phyloP scores from a whole-genome alignment of 2,888 invertebrate species.

The Spatulosminthurus flaviceps region DNA sequence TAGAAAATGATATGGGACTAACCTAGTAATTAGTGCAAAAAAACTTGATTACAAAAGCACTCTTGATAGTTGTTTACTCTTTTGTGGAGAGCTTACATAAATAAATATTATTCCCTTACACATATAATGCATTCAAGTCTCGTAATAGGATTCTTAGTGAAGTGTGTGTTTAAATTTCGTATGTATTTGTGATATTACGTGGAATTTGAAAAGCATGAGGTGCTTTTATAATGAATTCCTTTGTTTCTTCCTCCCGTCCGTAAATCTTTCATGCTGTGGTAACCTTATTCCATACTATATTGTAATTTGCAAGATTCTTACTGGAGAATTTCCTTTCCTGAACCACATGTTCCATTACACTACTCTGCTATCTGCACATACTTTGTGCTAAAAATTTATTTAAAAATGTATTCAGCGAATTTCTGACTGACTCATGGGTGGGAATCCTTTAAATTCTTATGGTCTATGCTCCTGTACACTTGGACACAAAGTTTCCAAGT shows the following conservation, averaged over 20 bases:
- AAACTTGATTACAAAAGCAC: neutral
- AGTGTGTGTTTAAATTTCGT: neutral
- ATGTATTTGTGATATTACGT: neutral
- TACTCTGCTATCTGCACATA: neutral
- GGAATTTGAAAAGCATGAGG: neutral
- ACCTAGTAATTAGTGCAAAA: neutral
- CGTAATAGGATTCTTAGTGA: no score
- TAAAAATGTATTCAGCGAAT: no score
- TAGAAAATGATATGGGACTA: neutral
- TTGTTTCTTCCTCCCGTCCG: neutral
- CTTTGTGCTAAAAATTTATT: neutral
- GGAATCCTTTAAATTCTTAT: no score
- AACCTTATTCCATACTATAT: neutral
- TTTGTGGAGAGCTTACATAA: no score
- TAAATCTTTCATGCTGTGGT: slow-evolving; percentile 6
- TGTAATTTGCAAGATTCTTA: neutral
- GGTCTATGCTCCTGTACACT: no score
- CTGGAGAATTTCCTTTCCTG: slow-evolving; percentile 5
- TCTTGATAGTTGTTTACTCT: no score
- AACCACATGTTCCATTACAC: no score
- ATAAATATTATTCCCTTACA: no score
- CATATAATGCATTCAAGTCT: no score
- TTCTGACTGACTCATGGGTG: no score
- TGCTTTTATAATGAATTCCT: neutral
- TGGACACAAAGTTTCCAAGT: no score